Evolutionary conservation across 2,797 vertebrate species (phyloP).

Genomic region (Distichodus sexfasciatus): DNA sequence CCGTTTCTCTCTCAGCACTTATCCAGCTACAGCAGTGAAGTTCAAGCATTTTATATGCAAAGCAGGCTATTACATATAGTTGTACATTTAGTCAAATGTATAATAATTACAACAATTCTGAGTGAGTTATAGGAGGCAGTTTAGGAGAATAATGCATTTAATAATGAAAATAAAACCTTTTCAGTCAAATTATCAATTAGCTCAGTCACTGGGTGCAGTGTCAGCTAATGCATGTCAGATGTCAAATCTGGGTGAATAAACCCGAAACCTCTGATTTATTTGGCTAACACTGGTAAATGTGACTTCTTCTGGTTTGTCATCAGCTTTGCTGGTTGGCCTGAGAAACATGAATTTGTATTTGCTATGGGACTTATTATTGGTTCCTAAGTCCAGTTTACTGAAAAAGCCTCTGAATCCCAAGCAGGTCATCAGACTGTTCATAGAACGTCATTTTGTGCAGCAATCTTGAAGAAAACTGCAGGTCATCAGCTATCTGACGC

Average conservation of each 20-base stretch:
- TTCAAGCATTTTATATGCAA: conserved; percentile 80
- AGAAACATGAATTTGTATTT: conserved; percentile 28
- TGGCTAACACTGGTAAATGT: no score
- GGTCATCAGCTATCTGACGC: conserved; percentile 31
- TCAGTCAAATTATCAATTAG: conserved; percentile 48
- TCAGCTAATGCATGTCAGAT: conserved; percentile 26
- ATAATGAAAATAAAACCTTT: conserved; percentile 59
- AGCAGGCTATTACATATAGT: conserved; percentile 71
- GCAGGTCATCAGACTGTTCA: conserved; percentile 51
- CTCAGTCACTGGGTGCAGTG: conserved; percentile 47
- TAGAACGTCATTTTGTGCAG: conserved; percentile 47
- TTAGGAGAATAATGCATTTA: conserved; percentile 56
- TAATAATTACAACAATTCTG: conserved; percentile 68
- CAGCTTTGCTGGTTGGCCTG: background rate
- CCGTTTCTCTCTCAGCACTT: conserved; percentile 70
- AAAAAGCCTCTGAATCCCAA: conserved; percentile 39
- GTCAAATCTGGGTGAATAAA: conserved; percentile 1
- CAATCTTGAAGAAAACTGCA: conserved; percentile 35
- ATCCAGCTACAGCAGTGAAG: conserved; percentile 70
- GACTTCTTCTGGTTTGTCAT: no score
- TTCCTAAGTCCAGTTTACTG: background rate
- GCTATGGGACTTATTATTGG: background rate
- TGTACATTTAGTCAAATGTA: conserved; percentile 63
- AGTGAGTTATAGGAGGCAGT: conserved; percentile 58
- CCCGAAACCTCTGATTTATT: conserved; percentile 7